Conservation (phyloP, 2,113 vertebrate genomes). For the Numenius arquata region DNA sequence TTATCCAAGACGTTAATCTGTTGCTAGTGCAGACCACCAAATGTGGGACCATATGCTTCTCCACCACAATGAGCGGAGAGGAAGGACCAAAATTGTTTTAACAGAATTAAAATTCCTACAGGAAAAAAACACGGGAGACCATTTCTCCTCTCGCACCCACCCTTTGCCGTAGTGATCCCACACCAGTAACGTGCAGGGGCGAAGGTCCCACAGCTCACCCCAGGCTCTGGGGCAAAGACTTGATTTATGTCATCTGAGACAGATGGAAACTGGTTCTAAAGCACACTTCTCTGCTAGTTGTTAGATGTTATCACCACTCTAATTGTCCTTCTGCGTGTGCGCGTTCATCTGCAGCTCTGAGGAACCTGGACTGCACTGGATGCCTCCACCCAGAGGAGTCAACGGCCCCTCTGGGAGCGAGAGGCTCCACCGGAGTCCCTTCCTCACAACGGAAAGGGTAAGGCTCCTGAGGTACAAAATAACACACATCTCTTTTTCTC, state of each 20-base stretch:
- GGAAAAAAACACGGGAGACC: background rate
- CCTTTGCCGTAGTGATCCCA: background rate
- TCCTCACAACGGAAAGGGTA: background rate
- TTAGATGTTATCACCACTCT: background rate
- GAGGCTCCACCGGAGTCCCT: background rate
- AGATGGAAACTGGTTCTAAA: background rate
- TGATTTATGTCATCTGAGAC: background rate
- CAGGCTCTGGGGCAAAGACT: background rate
- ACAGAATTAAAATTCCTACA: background rate
- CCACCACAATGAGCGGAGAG: background rate
- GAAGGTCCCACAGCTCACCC: background rate
- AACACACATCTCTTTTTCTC: background rate
- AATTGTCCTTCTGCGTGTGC: background rate
- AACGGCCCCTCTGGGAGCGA: background rate
- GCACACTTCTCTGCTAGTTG: background rate
- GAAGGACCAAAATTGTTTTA: background rate
- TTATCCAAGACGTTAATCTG: background rate
- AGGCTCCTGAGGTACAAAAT: background rate
- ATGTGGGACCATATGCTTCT: background rate
- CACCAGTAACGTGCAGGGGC: accelerated
- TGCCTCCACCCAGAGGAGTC: background rate
- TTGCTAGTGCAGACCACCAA: background rate
- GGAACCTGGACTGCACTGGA: accelerated
- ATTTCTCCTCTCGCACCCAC: background rate
- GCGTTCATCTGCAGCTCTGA: background rate